These are phyloP conservation scores for Cephalophus harveyi DNA, from an alignment of 2,113 vertebrate genomes.

Conservation along the genomic window DNA sequence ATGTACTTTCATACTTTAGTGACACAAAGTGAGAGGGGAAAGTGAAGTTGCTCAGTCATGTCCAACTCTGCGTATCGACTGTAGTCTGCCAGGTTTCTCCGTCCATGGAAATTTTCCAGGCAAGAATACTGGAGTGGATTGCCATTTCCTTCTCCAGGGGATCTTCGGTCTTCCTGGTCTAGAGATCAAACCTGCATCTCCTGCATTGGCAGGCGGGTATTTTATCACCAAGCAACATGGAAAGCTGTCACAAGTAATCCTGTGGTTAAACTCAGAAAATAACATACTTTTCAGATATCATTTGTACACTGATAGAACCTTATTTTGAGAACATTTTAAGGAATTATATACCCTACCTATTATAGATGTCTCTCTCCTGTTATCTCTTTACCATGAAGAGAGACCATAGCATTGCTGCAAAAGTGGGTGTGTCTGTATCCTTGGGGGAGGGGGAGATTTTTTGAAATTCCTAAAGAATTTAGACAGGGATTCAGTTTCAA, in stretches of 20 bases:
- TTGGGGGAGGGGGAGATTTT: fast-evolving
- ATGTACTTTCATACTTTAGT: not conserved
- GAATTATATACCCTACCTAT: not conserved
- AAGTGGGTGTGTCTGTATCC: no score
- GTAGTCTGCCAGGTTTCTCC: not conserved
- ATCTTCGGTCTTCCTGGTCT: fast-evolving
- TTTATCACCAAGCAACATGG: not conserved
- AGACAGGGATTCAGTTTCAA: not conserved
- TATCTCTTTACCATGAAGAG: not conserved
- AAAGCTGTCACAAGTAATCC: not conserved
- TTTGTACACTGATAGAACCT: not conserved
- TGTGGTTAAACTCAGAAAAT: not conserved
- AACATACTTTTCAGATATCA: not conserved
- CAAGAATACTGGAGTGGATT: not conserved
- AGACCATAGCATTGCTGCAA: not conserved
- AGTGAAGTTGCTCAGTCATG: not conserved
- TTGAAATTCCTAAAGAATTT: not conserved
- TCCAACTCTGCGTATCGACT: not conserved
- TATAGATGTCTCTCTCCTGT: not conserved
- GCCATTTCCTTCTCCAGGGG: not conserved
- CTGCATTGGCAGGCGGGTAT: not conserved
- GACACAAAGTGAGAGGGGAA: not conserved
- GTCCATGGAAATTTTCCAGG: not conserved
- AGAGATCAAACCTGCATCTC: not conserved
- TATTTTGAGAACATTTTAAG: not conserved